These are phyloP conservation scores for Epistrophe grossulariae DNA, from an alignment of 2,888 invertebrate species.

Conservation along the genomic window DNA sequence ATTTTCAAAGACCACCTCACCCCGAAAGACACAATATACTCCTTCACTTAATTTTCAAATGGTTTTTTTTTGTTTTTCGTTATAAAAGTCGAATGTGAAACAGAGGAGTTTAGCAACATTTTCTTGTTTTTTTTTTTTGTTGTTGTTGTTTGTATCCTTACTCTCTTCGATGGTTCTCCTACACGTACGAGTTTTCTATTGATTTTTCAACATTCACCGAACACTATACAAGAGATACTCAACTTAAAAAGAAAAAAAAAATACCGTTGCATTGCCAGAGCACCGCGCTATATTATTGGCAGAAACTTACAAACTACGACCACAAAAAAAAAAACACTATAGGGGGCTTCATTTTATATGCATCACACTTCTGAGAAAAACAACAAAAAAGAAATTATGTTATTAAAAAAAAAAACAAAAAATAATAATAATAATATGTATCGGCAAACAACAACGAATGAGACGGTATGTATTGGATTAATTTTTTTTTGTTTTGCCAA, in stretches of 20 bases:
- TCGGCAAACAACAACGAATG: background rate
- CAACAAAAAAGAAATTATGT: conserved; percentile 13
- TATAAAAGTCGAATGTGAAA: conserved; percentile 48
- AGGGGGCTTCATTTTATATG: conserved; percentile 27
- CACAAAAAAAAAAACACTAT: conserved; percentile 1
- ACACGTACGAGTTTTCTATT: conserved; percentile 54
- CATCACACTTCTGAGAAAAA: conserved; percentile 9
- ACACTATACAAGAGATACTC: background rate
- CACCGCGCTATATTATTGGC: background rate
- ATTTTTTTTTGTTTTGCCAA: conserved; percentile 4
- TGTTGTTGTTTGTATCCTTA: conserved; percentile 11
- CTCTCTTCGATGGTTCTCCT: conserved; percentile 32
- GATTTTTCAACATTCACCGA: conserved; percentile 66
- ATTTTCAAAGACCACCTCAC: conserved; percentile 13
- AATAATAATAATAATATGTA: background rate
- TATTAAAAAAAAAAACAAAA: too few relatives aligned
- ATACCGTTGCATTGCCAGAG: background rate
- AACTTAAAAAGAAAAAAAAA: background rate
- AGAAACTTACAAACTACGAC: conserved; percentile 25
- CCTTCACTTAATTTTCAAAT: conserved; percentile 49
- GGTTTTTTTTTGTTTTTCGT: conserved; percentile 37
- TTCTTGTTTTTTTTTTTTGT: conserved; percentile 22
- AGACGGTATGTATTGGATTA: conserved; percentile 11
- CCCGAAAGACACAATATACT: conserved; percentile 28
- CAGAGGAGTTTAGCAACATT: conserved; percentile 35